A percentile compares a stretch with the other conserved stretches of the same genome.
Evolutionary conservation across 1,140 invertebrate genomes (phyloP).

Genomic region (Sweltsa coloradensis): DNA sequence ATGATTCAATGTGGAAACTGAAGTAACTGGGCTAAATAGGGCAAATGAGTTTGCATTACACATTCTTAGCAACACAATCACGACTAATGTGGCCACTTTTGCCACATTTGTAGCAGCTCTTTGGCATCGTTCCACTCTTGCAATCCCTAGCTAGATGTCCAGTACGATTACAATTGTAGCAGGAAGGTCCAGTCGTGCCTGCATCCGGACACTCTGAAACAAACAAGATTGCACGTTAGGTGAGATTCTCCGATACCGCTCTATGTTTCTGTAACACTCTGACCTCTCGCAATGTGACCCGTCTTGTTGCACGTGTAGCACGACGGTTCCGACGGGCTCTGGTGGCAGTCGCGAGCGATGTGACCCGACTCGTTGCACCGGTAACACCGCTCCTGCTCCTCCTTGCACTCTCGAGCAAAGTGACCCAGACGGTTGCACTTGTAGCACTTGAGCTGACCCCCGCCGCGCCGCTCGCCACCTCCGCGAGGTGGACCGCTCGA

Average conservation of each 20-base stretch:
- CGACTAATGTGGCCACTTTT: conserved; percentile 81
- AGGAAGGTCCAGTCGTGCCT: conserved; percentile 40
- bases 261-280: no score
- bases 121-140: conserved; percentile 53
- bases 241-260: conserved; percentile 36
- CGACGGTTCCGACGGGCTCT: conserved; percentile 30
- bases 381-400: conserved; percentile 26
- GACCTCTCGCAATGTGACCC: conserved; percentile 78
- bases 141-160: conserved; percentile 85
- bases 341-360: conserved; percentile 38
- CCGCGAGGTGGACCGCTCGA: no score
- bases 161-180: conserved; percentile 80
- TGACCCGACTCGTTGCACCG: conserved; percentile 28
- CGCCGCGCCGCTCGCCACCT: conserved; percentile 10
- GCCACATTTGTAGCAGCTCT: conserved; percentile 80
- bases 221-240: no score
- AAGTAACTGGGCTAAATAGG: no score
- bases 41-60: no score
- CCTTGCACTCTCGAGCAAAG: conserved; percentile 36
- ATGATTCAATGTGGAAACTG: no score
- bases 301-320: conserved; percentile 85
- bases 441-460: conserved; percentile 28
- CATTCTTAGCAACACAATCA: no score
- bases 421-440: conserved; percentile 40
- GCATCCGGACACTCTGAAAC: conserved; percentile 22